phyloP scores from a whole-genome alignment of 2,888 invertebrate species.

The Chrysolina oricalcia region DNA sequence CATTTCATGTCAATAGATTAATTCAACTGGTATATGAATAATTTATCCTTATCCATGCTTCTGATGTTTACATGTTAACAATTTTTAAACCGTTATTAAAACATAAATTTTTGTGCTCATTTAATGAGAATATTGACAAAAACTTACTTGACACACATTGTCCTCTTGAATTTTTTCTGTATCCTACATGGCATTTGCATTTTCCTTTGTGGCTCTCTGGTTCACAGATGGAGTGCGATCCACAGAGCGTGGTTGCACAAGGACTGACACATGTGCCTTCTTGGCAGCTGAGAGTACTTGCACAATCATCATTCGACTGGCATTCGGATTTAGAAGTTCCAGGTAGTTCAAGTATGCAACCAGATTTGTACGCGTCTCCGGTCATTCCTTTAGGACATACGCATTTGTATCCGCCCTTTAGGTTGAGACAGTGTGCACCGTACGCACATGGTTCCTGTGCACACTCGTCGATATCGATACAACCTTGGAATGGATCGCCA shows the following conservation, averaged over 20 bases:
- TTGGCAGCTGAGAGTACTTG: slow-evolving; percentile 85
- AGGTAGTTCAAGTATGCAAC: slow-evolving; percentile 78
- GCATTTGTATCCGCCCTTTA: slow-evolving; percentile 89
- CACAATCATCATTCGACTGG: slow-evolving; percentile 83
- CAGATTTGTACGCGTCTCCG: slow-evolving; percentile 89
- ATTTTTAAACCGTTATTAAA: no score
- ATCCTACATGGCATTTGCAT: slow-evolving; percentile 91
- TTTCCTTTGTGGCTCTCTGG: slow-evolving; percentile 90
- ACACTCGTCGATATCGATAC: slow-evolving; percentile 91
- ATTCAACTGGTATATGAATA: no score
- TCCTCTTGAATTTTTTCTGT: slow-evolving; percentile 83
- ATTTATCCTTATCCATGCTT: no score
- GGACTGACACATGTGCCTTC: slow-evolving; percentile 88
- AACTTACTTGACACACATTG: slow-evolving; percentile 87
- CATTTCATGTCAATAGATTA: no score
- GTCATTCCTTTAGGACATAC: slow-evolving; percentile 87
- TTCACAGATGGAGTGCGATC: slow-evolving; percentile 89
- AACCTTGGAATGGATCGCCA: slow-evolving; percentile 89
- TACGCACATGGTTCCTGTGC: slow-evolving; percentile 87
- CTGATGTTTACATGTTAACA: no score
- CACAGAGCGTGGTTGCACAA: slow-evolving; percentile 85
- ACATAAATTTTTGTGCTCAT: no score
- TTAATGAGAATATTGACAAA: not conserved
- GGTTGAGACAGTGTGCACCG: slow-evolving; percentile 91
- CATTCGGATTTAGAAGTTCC: slow-evolving; percentile 80